Percentiles rank a stretch among this genome's conserved stretches.
Conservation (phyloP, 2,113 vertebrate genomes). For the Prinia subflava region DNA sequence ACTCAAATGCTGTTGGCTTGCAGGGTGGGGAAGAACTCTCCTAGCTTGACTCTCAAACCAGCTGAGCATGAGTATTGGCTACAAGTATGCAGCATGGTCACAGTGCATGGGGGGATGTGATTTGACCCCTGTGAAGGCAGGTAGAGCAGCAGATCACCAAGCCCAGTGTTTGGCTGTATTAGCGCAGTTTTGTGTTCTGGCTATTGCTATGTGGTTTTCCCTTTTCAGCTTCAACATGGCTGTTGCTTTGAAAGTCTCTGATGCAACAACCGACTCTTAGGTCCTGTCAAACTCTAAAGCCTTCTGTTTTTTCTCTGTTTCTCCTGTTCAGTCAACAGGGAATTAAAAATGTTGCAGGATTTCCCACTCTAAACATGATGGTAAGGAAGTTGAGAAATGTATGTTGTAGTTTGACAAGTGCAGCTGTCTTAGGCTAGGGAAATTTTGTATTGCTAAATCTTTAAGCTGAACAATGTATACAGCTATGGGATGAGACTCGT, state of each 20-base stretch:
- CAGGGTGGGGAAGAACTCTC: background rate
- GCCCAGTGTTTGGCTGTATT: background rate
- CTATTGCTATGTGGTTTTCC: background rate
- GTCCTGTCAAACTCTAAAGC: background rate
- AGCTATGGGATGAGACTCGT: rapidly evolving
- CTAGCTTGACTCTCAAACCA: background rate
- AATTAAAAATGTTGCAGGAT: background rate
- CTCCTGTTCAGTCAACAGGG: background rate
- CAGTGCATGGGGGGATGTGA: rapidly evolving
- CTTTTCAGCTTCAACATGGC: background rate
- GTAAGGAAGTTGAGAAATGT: background rate
- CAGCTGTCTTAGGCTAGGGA: background rate
- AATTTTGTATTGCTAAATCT: background rate
- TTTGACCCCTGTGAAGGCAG: background rate
- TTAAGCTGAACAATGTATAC: rapidly evolving
- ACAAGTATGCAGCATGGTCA: rapidly evolving
- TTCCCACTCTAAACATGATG: background rate
- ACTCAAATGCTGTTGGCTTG: background rate
- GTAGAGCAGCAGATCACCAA: background rate
- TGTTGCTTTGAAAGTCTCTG: background rate
- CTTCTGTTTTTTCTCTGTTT: background rate
- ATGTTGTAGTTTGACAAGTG: background rate
- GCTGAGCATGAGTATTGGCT: background rate
- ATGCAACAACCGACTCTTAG: background rate
- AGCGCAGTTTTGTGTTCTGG: background rate